Conservation (phyloP, 2,888 invertebrate species). For the Tuberolachnus salignus region DNA sequence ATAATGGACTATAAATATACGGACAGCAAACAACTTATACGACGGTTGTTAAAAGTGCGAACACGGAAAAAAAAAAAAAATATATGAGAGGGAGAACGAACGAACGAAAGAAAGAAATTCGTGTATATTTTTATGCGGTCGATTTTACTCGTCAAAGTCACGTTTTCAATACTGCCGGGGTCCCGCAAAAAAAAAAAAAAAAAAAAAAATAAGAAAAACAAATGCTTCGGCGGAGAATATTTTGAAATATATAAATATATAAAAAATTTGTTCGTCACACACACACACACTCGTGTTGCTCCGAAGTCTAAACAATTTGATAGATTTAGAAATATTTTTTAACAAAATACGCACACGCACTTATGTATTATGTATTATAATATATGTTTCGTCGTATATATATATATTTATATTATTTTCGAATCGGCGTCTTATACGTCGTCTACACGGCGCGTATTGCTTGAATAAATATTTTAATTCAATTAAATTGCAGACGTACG, state of each 20-base stretch:
- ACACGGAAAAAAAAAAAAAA: not conserved
- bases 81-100: not conserved
- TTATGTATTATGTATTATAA: not conserved
- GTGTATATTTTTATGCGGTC: no score
- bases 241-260: no score
- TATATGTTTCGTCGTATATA: not conserved
- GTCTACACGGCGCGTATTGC: not conserved
- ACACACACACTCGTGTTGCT: not conserved
- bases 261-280: not conserved
- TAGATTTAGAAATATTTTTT: conserved; percentile 12
- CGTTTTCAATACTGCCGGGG: conserved; percentile 5
- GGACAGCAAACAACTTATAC: not conserved
- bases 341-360: not conserved
- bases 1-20: not conserved
- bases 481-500: not conserved
- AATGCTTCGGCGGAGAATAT: no score
- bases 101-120: not conserved
- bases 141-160: not conserved
- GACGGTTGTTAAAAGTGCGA: not conserved
- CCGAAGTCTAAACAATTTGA: not conserved
- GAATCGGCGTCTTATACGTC: no score
- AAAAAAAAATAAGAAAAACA: no score
- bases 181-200: no score
- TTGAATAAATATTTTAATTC: conserved; percentile 22
- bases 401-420: not conserved